Base-by-base conservation (phyloP, 2,888 invertebrate genomes). In the Macaria notata region DNA sequence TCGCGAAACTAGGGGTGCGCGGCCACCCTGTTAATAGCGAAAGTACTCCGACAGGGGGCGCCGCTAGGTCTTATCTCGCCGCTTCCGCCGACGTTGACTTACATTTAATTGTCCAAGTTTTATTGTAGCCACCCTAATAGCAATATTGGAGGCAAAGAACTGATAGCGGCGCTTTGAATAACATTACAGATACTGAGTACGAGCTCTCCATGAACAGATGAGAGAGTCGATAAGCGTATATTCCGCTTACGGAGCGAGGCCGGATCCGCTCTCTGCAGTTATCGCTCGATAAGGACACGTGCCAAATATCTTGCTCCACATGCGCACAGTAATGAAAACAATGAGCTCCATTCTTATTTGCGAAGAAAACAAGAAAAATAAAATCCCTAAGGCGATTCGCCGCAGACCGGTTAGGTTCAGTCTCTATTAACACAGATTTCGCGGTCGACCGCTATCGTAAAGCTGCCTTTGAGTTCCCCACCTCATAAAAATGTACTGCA, bases 51-150 rank as follows among this genome's bases (percentile, higher is more conserved):
- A 76, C 74, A 78, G 81, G 81, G 84, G 81, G 81, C 77, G 80
- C 77, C 79, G 72, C 79, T 78, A 80, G 82, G 81, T 83, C 86
- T 88, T 88, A 88, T 88, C 88, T 86, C 70, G 73, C 78, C 74
- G 75, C 77, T 76, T 73, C 83, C 83, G 76, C 78, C 81, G 78
- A 73, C 83, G 77, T 78, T 79, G 82, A 86, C 81, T 88, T 83
- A 86, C 85, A 83, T 88, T 88, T 88, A 88, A 89, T 85, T 88
- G 88, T 87, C 78, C 80, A 89, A 89, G 87, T 89, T 88, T 85
- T 87, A 89, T 84, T 88, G 79, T 83, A 80, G 78, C 78, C 75
- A 73, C 77, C 81, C 80, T 83, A 83, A 84, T 83, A 83, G 81
- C 81, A 82, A 79, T 83, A 84, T 83, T 79, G 78, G 73, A 76